Evolutionary conservation across 1,140 invertebrate genomes (phyloP).

Genomic region (Drosophila novamexicana): DNA sequence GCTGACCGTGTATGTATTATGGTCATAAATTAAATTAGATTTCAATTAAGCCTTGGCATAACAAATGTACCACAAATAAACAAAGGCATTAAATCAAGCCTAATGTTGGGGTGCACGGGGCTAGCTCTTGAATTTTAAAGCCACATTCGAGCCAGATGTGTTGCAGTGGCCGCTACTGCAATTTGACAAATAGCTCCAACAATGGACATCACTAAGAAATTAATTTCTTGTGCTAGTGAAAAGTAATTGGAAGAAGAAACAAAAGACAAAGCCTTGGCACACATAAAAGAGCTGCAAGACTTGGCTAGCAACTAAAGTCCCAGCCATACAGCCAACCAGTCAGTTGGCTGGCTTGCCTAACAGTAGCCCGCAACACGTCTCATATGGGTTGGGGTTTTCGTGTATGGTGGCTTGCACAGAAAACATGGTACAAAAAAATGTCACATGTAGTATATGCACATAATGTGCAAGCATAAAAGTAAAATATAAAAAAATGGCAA

Average conservation of each 20-base stretch:
- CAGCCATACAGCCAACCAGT: background rate
- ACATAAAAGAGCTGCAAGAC: slow-evolving; percentile 44
- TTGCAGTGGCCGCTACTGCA: slow-evolving; percentile 19
- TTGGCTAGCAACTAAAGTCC: slow-evolving; percentile 19
- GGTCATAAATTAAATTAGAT: slow-evolving; percentile 73
- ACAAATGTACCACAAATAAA: slow-evolving; percentile 52
- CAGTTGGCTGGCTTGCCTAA: background rate
- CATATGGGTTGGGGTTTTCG: background rate
- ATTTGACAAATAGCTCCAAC: slow-evolving; percentile 40
- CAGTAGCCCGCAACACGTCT: background rate
- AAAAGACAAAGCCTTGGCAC: slow-evolving; percentile 55
- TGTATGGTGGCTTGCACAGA: background rate
- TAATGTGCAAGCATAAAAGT: slow-evolving; percentile 49
- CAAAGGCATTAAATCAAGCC: slow-evolving; percentile 27
- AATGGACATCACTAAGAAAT: slow-evolving; percentile 36
- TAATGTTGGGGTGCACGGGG: background rate
- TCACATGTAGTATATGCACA: slow-evolving; percentile 56
- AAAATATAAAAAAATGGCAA: slow-evolving; percentile 35
- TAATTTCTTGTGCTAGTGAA: slow-evolving; percentile 48
- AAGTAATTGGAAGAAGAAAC: slow-evolving; percentile 43
- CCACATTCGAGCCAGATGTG: background rate
- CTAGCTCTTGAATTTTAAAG: slow-evolving; percentile 35
- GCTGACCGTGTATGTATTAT: slow-evolving; percentile 27
- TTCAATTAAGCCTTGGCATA: slow-evolving; percentile 59
- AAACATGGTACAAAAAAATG: slow-evolving; percentile 43